phyloP scores from a whole-genome alignment of 2,113 vertebrate species.

The Prinia subflava region DNA sequence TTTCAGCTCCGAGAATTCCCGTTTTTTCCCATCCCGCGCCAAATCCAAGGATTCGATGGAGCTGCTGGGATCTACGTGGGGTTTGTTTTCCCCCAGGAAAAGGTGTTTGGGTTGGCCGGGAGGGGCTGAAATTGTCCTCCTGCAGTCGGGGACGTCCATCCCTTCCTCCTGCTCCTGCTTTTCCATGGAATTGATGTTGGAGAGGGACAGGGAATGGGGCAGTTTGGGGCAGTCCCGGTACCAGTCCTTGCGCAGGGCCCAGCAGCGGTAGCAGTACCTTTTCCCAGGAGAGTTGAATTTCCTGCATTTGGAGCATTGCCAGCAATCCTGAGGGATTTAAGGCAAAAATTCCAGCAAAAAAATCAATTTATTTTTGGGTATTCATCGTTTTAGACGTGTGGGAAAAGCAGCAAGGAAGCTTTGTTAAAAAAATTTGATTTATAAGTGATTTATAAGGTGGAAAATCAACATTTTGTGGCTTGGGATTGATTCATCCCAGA shows the following conservation, averaged over 20 bases:
- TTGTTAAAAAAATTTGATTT: neutral
- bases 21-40: constrained; percentile 61
- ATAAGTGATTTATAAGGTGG: neutral
- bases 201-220: constrained; percentile 87
- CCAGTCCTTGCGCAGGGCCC: constrained; percentile 94
- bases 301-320: constrained; percentile 93
- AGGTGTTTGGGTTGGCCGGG: constrained; percentile 77
- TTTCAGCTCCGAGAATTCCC: constrained; percentile 60
- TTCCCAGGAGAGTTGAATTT: constrained; percentile 91
- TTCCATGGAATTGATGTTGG: constrained; percentile 77
- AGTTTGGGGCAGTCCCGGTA: constrained; percentile 89
- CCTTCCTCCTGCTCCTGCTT: constrained; percentile 74
- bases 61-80: constrained; percentile 30
- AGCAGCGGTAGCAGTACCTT: constrained; percentile 95
- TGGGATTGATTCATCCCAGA: neutral
- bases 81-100: constrained; percentile 57
- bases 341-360: neutral
- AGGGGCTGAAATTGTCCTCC: constrained; percentile 88
- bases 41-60: constrained; percentile 71
- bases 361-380: too few relatives aligned
- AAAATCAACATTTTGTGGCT: neutral
- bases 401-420: neutral
- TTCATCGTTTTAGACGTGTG: accelerated
- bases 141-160: constrained; percentile 92
- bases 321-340: constrained; percentile 81